Conservation (phyloP, 2,113 vertebrate genomes). For the Lasiurus borealis region DNA sequence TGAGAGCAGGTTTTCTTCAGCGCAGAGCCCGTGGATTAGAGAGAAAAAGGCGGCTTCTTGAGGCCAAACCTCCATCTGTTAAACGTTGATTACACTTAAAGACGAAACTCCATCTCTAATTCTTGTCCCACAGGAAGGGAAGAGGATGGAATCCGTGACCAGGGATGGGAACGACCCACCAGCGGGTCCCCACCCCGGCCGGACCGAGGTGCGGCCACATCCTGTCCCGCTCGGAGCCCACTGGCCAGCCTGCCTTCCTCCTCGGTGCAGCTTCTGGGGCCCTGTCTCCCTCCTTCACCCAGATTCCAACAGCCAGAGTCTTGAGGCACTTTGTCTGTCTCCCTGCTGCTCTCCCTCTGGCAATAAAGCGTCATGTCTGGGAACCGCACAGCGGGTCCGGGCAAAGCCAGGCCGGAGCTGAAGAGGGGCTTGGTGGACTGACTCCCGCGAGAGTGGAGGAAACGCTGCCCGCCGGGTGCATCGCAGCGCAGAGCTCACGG, state of each 20-base stretch:
- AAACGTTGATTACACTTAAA: neutral
- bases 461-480: too few relatives aligned
- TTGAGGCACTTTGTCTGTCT: neutral
- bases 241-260: neutral
- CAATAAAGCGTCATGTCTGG: accelerated
- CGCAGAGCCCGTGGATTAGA: neutral
- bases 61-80: neutral
- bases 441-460: slow-evolving; percentile 45
- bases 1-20: neutral
- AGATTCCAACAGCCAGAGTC: neutral
- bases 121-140: accelerated
- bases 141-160: neutral
- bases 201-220: accelerated
- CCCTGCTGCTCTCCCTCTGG: neutral
- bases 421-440: neutral
- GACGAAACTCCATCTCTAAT: neutral
- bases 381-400: neutral
- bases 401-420: neutral
- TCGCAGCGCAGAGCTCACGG: too few relatives aligned
- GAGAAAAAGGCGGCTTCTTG: neutral
- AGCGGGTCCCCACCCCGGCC: accelerated
- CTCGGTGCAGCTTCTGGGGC: neutral
- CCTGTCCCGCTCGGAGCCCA: accelerated
- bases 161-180: accelerated
- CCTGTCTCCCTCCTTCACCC: neutral